Evolutionary conservation across 2,113 vertebrate species (phyloP).

Genomic region (Xiphophorus couchianus): DNA sequence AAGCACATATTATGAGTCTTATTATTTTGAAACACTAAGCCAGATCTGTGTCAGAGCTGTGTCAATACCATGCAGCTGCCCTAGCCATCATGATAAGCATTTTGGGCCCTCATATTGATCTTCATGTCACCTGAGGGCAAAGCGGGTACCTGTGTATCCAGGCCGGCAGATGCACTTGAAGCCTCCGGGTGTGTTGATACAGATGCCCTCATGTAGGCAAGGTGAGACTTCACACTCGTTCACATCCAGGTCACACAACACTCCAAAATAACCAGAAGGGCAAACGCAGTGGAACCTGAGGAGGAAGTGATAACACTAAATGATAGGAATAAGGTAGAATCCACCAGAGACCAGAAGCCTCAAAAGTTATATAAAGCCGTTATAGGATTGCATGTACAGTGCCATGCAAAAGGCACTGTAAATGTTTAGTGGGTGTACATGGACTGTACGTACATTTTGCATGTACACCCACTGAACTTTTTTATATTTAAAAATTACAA

Average conservation of each 20-base stretch:
- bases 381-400: neutral
- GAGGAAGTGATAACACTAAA: constrained; percentile 33
- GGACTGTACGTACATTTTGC: too few relatives aligned
- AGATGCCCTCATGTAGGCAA: constrained; percentile 84
- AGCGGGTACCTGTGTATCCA: constrained; percentile 85
- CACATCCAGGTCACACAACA: constrained; percentile 83
- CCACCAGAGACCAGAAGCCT: neutral
- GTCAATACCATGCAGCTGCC: constrained; percentile 31
- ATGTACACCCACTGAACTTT: too few relatives aligned
- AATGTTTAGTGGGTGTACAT: too few relatives aligned
- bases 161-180: constrained; percentile 81
- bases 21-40: constrained; percentile 49
- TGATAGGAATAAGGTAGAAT: constrained; percentile 26
- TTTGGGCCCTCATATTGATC: constrained; percentile 77
- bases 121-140: constrained; percentile 58
- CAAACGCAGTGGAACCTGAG: constrained; percentile 83
- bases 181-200: constrained; percentile 81
- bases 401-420: neutral
- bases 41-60: constrained; percentile 63
- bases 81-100: constrained; percentile 68
- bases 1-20: constrained; percentile 49
- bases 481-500: too few relatives aligned
- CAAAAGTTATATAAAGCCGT: neutral
- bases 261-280: constrained; percentile 80
- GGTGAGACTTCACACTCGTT: constrained; percentile 84